A percentile compares a stretch with the other conserved stretches of the same genome.
These are phyloP conservation scores for Heterotis niloticus DNA, from an alignment of 2,113 vertebrate species.

Conservation along the genomic window DNA sequence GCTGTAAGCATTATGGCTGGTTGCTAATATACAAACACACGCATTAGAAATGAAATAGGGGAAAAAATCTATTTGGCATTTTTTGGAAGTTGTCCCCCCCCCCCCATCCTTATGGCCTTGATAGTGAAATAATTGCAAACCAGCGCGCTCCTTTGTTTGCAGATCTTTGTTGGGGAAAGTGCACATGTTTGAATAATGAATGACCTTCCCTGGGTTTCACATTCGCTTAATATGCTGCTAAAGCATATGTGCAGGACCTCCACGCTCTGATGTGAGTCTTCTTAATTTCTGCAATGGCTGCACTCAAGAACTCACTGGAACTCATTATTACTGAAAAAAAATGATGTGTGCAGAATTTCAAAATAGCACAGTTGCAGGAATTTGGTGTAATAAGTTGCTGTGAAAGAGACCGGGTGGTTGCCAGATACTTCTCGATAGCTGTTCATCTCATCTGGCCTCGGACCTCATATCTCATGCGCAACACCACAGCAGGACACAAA, in stretches of 20 bases:
- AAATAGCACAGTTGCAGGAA: background rate
- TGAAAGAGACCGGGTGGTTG: too few relatives aligned
- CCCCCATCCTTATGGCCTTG: slow-evolving; percentile 2
- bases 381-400: too few relatives aligned
- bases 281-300: slow-evolving; percentile 14
- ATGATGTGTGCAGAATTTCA: background rate
- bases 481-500: too few relatives aligned
- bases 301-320: slow-evolving; percentile 18
- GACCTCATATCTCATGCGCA: too few relatives aligned
- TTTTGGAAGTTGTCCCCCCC: background rate
- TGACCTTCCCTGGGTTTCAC: background rate
- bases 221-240: slow-evolving; percentile 12
- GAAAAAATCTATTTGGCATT: background rate
- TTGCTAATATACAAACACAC: background rate
- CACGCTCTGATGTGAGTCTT: background rate
- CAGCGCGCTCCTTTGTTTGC: background rate
- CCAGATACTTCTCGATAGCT: too few relatives aligned
- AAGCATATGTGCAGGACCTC: slow-evolving; percentile 1
- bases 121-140: background rate
- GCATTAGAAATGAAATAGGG: slow-evolving; percentile 3
- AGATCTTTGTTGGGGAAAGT: slow-evolving; percentile 2
- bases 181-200: slow-evolving; percentile 18
- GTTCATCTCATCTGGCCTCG: too few relatives aligned
- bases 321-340: background rate
- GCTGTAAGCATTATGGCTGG: background rate